Conservation (phyloP, 2,113 vertebrate genomes). For the Pachycephala philippinensis region DNA sequence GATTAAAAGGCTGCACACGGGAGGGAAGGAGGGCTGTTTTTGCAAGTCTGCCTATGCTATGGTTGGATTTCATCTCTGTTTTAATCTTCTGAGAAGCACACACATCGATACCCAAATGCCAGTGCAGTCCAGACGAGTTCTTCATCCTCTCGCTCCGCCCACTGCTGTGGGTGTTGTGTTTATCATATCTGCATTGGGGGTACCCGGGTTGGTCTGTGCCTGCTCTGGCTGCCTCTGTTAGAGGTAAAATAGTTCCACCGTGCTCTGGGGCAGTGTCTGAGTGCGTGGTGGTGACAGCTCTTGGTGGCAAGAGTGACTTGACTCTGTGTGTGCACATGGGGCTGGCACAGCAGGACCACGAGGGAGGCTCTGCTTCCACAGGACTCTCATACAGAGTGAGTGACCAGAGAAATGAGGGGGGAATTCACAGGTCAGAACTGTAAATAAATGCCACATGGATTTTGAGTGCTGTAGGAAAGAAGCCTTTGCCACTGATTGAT, state of each 20-base stretch:
- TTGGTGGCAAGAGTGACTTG: background rate
- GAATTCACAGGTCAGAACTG: background rate
- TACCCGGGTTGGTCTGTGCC: background rate
- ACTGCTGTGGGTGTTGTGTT: background rate
- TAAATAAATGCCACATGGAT: background rate
- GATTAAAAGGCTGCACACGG: background rate
- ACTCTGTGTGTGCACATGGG: background rate
- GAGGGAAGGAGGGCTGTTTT: background rate
- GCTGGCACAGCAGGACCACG: rapidly evolving
- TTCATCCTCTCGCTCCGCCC: background rate
- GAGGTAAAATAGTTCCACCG: background rate
- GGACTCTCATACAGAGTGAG: background rate
- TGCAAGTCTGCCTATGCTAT: background rate
- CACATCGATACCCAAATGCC: background rate
- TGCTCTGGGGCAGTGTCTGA: background rate
- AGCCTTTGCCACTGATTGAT: background rate
- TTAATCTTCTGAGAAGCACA: background rate
- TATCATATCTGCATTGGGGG: background rate
- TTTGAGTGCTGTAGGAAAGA: background rate
- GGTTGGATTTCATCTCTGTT: background rate
- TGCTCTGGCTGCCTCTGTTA: background rate
- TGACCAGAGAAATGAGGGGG: background rate
- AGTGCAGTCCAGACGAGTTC: background rate
- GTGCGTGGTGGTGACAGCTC: background rate
- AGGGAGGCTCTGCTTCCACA: background rate